Percentiles rank a stretch among this genome's conserved stretches.
phyloP scores from a whole-genome alignment of 2,797 vertebrate species.

The Urophycis tenuis region DNA sequence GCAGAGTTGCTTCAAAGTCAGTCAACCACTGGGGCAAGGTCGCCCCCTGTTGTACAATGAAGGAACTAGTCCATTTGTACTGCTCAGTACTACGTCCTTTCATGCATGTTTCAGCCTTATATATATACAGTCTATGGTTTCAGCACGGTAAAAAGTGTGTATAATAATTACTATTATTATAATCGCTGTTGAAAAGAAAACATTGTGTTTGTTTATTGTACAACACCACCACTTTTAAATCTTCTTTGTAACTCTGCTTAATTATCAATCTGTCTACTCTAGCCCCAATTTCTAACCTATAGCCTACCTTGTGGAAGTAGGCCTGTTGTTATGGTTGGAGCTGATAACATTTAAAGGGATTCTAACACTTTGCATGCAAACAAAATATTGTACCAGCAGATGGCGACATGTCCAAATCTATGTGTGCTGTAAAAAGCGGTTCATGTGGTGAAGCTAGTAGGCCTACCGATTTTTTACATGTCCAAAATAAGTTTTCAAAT shows the following conservation, averaged over 20 bases:
- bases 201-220: too few species aligned
- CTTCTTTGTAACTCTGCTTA: too few species aligned
- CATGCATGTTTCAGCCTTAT: background rate
- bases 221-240: too few species aligned
- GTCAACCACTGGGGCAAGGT: constrained; percentile 13
- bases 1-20: background rate
- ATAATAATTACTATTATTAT: too few species aligned
- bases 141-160: too few species aligned
- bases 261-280: too few species aligned
- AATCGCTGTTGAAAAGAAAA: too few species aligned
- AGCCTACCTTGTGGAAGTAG: too few species aligned
- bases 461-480: too few species aligned
- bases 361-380: background rate
- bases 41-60: constrained; percentile 32
- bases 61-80: background rate
- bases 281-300: too few species aligned
- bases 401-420: background rate
- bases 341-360: background rate
- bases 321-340: background rate
- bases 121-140: too few species aligned
- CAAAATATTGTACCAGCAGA: background rate
- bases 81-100: background rate
- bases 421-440: background rate
- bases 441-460: background rate
- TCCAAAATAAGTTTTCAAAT: too few species aligned